phyloP scores from a whole-genome alignment of 1,140 invertebrate genomes.

The Arion vulgaris region DNA sequence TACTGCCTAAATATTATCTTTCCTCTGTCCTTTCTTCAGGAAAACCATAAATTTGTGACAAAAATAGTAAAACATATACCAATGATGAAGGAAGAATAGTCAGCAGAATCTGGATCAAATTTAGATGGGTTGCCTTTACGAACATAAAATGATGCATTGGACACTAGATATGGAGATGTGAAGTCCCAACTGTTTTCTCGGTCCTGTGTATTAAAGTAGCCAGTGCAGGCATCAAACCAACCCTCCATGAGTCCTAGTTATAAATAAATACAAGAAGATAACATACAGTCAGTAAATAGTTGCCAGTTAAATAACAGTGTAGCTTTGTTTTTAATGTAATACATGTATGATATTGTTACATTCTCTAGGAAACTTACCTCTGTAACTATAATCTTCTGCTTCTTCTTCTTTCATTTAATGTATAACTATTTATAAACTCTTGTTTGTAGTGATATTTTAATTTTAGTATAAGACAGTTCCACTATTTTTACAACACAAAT shows the following conservation, averaged over 20 bases:
- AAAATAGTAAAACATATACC: too few species aligned
- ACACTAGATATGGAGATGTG: conserved; percentile 39
- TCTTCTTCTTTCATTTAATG: too few species aligned
- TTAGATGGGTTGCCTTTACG: conserved; percentile 42
- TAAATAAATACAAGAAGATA: not conserved
- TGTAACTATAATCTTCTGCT: not conserved
- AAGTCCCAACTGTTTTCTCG: conserved; percentile 47
- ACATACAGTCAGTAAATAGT: not conserved
- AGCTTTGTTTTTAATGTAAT: not conserved
- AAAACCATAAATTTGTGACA: too few species aligned
- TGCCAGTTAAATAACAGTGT: not conserved
- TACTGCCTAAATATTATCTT: too few species aligned
- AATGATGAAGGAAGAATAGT: conserved; percentile 12
- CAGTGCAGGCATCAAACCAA: conserved; percentile 54
- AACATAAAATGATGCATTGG: conserved; percentile 43
- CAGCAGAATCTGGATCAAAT: conserved; percentile 26
- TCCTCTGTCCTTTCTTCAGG: too few species aligned
- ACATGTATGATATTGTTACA: not conserved
- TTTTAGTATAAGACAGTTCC: too few species aligned
- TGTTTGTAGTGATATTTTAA: too few species aligned
- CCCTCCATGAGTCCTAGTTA: conserved; percentile 48
- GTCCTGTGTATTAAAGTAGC: conserved; percentile 44
- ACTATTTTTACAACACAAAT: too few species aligned
- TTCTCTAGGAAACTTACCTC: too few species aligned
- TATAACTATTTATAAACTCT: too few species aligned